Conservation (phyloP, 2,888 invertebrate species). For the Epirrhoe alternata region DNA sequence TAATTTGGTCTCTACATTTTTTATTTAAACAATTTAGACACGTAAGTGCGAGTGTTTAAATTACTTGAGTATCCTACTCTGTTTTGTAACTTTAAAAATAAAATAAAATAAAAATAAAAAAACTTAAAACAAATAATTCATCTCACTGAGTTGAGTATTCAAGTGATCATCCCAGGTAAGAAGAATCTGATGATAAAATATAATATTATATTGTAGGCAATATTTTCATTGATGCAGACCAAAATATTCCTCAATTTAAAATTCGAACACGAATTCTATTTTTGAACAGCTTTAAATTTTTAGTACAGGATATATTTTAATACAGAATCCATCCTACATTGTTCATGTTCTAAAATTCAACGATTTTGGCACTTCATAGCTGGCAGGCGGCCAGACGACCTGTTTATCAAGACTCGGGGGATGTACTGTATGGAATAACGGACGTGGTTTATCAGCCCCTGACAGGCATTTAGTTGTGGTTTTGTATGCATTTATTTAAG, state of each 20-base stretch:
- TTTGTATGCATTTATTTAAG: background rate
- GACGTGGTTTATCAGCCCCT: conserved; percentile 24
- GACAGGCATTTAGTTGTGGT: conserved; percentile 7
- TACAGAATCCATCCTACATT: background rate
- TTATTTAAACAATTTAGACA: too few relatives aligned
- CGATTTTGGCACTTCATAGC: conserved; percentile 32
- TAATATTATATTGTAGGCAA: too few relatives aligned
- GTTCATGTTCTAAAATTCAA: conserved; percentile 29
- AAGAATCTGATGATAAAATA: too few relatives aligned
- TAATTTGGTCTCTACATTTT: too few relatives aligned
- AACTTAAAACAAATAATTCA: too few relatives aligned
- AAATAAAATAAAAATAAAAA: too few relatives aligned
- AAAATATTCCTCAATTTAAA: background rate
- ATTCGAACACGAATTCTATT: background rate
- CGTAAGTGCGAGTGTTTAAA: too few relatives aligned
- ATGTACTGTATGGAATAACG: conserved; percentile 29
- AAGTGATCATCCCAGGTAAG: too few relatives aligned
- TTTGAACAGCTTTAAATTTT: conserved; percentile 6
- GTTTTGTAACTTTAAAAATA: too few relatives aligned
- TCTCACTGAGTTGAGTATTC: too few relatives aligned
- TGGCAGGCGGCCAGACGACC: conserved; percentile 32
- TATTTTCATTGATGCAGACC: too few relatives aligned
- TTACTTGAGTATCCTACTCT: too few relatives aligned
- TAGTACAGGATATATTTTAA: conserved; percentile 2
- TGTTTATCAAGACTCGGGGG: conserved; percentile 31